Percentiles rank a stretch among this genome's conserved stretches.
Evolutionary conservation across 2,113 vertebrate species (phyloP).

Genomic region (Colaptes auratus): DNA sequence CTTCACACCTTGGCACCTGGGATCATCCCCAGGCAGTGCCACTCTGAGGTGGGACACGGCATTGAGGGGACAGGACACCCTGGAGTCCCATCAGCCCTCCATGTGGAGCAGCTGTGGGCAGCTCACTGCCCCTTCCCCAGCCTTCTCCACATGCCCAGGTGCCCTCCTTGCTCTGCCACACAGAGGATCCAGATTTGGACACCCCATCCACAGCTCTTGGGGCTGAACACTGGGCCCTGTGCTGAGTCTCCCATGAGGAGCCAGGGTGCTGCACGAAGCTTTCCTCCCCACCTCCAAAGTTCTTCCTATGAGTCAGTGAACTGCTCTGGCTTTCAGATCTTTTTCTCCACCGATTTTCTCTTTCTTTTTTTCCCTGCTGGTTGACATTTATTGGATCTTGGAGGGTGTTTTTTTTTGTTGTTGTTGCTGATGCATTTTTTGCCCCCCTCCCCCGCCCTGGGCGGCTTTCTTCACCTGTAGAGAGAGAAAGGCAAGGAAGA

Average conservation of each 20-base stretch:
- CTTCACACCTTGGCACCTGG: background rate
- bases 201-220: background rate
- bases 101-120: fast-evolving
- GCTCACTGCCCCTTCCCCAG: background rate
- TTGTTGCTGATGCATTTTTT: slow-evolving; percentile 73
- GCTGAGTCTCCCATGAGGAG: fast-evolving
- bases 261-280: background rate
- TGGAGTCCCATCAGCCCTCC: too few species aligned
- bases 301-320: slow-evolving; percentile 18
- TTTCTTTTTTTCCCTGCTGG: background rate
- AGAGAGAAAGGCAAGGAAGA: slow-evolving; percentile 86
- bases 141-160: background rate
- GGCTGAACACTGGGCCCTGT: background rate
- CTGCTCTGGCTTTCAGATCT: slow-evolving; percentile 3
- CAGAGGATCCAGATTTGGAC: background rate
- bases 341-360: background rate
- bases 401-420: slow-evolving; percentile 9
- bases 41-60: background rate
- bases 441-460: slow-evolving; percentile 44
- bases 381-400: background rate
- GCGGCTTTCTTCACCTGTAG: slow-evolving; percentile 78
- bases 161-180: background rate
- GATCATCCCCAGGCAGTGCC: background rate
- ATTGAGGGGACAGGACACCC: background rate
- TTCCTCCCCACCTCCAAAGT: background rate